Evolutionary conservation across 2,113 vertebrate species (phyloP), one percentile per base, ranked within the genome.

Genomic region (Hypanus sabinus): DNA sequence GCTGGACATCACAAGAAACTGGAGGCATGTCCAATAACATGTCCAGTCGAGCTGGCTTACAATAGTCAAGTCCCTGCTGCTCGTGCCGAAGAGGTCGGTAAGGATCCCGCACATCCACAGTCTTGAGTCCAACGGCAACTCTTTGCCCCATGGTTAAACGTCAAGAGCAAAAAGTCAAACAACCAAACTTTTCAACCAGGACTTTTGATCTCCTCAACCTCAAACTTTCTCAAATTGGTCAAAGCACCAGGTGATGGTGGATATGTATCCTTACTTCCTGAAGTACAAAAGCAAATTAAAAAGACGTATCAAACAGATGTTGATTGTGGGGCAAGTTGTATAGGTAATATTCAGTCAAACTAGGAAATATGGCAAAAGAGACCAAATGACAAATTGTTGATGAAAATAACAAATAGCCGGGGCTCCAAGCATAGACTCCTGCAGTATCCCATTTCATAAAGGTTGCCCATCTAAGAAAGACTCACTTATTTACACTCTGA

Each of bases 71-170:
- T 3, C 98, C 98, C 94, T 98, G 98, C 0, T 99, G 98, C 95
- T 98, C 98, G 94, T 98, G 98, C 94, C 98, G 98, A 94, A 99
- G 93, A 0, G 99, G 98, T 88, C 98, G 96, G 96, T 98, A 99
- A 0, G 98, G 97, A 96, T 99, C 98, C 95, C 98, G 97, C 98
- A 99, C 99, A 95, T 99, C 99, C 96, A 99, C 98, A 0, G 98
- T 99, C 97, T 99, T 99, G 94, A 99, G 98, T 73, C 99, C 99
- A 73, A 98, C 99, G 0, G 99, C 98, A 96, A 99, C 98, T 96
- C 99, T 99, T 96, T 99, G 98, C 95, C 99, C 99, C 99, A 99
- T 99, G n/a, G 95, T 96, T 62, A 1, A 87, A 80, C 80, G 80
- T 94, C 95, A 36, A 46, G 87, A 93, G 94, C 94, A 95, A 94